Evolutionary conservation across 2,797 vertebrate genomes (phyloP).

Genomic region (Labeo calbasu): DNA sequence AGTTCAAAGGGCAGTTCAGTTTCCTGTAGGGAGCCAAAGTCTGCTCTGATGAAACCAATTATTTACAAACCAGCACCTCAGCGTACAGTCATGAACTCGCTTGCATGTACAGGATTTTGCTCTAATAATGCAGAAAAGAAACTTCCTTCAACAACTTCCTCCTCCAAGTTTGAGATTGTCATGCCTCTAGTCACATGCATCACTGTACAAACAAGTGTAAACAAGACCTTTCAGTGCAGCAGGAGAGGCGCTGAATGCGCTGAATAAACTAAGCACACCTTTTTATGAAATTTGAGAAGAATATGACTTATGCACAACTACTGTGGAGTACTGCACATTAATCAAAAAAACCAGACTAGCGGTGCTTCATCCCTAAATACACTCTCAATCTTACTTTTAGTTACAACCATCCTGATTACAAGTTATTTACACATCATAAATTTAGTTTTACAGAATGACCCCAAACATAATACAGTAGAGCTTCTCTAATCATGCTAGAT

Average conservation of each 20-base stretch:
- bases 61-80: conserved; percentile 65
- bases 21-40: conserved; percentile 67
- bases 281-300: not conserved
- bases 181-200: conserved; percentile 62
- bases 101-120: not conserved
- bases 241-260: conserved; percentile 43
- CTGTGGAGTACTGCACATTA: no score
- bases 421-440: no score
- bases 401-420: no score
- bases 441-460: no score
- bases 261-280: conserved; percentile 68
- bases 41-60: conserved; percentile 71
- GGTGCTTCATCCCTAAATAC: not conserved
- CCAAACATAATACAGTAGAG: no score
- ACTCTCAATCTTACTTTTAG: not conserved
- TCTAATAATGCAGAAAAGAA: not conserved
- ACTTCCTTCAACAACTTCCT: conserved; percentile 46
- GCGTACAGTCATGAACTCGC: conserved; percentile 51
- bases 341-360: not conserved
- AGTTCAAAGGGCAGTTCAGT: conserved; percentile 76
- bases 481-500: no score
- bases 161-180: conserved; percentile 69
- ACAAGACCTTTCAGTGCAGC: conserved; percentile 55
- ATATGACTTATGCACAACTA: not conserved
- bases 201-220: conserved; percentile 37